Conservation (phyloP, 2,797 vertebrate species). For the Geotrypetes seraphini region DNA sequence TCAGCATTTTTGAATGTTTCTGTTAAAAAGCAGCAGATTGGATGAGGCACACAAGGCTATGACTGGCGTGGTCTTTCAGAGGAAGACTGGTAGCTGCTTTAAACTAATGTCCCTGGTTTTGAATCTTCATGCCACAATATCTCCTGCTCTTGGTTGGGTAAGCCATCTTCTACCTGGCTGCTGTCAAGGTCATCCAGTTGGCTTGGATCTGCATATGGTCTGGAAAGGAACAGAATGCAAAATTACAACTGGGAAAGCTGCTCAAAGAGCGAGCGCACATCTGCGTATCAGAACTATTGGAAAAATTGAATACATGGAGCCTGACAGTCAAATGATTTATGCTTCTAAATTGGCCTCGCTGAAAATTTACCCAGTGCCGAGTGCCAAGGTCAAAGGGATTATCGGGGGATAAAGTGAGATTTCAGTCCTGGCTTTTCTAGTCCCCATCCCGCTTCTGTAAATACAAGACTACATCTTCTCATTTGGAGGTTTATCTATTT, state of each 20-base stretch:
- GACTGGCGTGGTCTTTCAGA: conserved; percentile 29
- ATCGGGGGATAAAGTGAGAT: too few relatives aligned
- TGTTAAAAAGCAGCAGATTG: conserved; percentile 30
- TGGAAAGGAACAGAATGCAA: conserved; percentile 54
- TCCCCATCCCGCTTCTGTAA: too few relatives aligned
- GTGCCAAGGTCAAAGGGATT: too few relatives aligned
- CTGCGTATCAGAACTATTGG: neutral
- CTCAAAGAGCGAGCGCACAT: too few relatives aligned
- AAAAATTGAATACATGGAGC: neutral
- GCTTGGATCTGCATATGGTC: conserved; percentile 63
- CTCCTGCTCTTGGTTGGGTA: conserved; percentile 64
- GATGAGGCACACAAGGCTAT: conserved; percentile 74
- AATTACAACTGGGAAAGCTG: conserved; percentile 11
- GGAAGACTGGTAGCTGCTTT: conserved; percentile 19
- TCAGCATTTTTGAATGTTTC: too few relatives aligned
- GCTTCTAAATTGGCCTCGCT: too few relatives aligned
- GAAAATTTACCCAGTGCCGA: too few relatives aligned
- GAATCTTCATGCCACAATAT: conserved; percentile 88
- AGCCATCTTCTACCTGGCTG: conserved; percentile 45
- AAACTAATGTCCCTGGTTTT: conserved; percentile 92
- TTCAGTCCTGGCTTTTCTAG: too few relatives aligned
- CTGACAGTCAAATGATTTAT: too few relatives aligned
- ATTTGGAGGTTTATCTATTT: too few relatives aligned
- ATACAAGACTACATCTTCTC: too few relatives aligned
- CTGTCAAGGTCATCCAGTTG: conserved; percentile 51